Percentiles rank a stretch among this genome's conserved stretches.
Evolutionary conservation across 2,888 invertebrate genomes (phyloP).

Genomic region (Schrankia costaestrigalis): DNA sequence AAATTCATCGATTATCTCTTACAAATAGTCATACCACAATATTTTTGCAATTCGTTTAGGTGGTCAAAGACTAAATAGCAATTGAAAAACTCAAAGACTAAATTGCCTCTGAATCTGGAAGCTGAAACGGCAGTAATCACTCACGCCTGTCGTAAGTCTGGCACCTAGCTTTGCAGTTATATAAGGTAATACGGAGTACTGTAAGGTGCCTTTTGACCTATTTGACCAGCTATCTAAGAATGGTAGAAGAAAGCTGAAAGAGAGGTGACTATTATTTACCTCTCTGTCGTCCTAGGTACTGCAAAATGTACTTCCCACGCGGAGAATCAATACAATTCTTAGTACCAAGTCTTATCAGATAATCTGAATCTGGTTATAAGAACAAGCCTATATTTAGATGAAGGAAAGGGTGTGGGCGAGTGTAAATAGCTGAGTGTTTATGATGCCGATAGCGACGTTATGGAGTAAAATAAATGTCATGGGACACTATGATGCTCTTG

Average conservation of each 20-base stretch:
- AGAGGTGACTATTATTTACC: not conserved
- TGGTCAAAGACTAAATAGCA: too few relatives aligned
- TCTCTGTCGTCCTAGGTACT: not conserved
- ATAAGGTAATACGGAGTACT: too few relatives aligned
- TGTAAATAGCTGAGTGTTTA: constrained; percentile 17
- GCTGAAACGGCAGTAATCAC: too few relatives aligned
- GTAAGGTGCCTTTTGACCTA: too few relatives aligned
- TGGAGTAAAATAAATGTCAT: constrained; percentile 12
- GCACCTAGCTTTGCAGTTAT: too few relatives aligned
- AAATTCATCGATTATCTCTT: not conserved
- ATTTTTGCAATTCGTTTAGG: too few relatives aligned
- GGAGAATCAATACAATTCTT: constrained; percentile 65
- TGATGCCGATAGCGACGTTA: constrained; percentile 14
- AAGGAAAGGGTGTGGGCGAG: constrained; percentile 28
- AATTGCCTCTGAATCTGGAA: too few relatives aligned
- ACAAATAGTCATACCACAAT: not conserved
- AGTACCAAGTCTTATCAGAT: constrained; percentile 63
- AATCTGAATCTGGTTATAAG: constrained; percentile 56
- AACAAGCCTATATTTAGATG: constrained; percentile 49
- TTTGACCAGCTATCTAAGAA: not conserved
- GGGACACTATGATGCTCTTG: constrained; percentile 9
- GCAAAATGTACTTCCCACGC: constrained; percentile 43
- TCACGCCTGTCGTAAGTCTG: too few relatives aligned
- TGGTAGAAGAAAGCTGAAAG: not conserved
- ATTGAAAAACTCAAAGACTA: too few relatives aligned